Conservation (phyloP, 2,797 vertebrate genomes). For the Hafferia zeledoni region DNA sequence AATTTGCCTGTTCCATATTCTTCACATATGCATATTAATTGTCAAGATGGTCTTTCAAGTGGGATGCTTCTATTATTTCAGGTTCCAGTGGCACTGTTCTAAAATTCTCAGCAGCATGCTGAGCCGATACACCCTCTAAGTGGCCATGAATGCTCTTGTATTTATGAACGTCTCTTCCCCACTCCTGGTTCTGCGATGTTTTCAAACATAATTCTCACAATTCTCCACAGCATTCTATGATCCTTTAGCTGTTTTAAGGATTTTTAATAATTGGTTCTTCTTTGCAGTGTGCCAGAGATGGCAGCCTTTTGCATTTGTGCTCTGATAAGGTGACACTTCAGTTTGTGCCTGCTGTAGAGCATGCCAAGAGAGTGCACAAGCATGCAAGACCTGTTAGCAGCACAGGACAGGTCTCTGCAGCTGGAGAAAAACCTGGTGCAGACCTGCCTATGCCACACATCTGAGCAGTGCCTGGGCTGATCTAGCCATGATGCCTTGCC, state of each 20-base stretch:
- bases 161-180: background rate
- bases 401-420: background rate
- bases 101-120: background rate
- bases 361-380: accelerated
- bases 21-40: background rate
- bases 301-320: background rate
- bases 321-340: background rate
- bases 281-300: background rate
- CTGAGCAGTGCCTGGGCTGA: background rate
- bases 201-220: background rate
- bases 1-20: background rate
- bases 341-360: background rate
- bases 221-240: background rate
- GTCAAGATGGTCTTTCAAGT: background rate
- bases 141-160: background rate
- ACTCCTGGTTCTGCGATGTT: background rate
- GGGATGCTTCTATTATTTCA: background rate
- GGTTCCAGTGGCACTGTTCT: background rate
- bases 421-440: background rate
- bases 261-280: background rate
- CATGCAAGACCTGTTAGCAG: background rate
- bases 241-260: background rate
- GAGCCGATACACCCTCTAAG: background rate
- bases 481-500: background rate
- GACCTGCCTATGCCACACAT: background rate